Base-by-base conservation (phyloP, 2,888 invertebrate species). In the Tribolium freemani region DNA sequence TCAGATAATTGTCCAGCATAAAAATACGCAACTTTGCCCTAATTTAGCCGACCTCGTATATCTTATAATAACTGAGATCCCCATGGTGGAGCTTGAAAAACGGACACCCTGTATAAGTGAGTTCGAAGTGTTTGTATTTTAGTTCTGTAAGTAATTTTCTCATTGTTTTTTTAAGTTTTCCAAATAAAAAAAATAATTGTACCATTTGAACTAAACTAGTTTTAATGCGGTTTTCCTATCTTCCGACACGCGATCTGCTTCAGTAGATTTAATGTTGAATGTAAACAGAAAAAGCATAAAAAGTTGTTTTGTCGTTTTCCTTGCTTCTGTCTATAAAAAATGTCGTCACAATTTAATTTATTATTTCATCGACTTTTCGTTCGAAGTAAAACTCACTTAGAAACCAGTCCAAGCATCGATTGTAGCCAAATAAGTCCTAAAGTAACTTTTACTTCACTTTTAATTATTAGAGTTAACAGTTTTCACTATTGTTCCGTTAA, bases 401-500 rank as follows among this genome's bases (percentile, higher is more conserved):
- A 38, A 38, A 38, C 38, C n/a, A 8, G 38, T n/a, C 16, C 51
- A 13, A 51, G 51, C 51, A 51, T 51, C 38, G 38, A 38, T 38
- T 38, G 38, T 38, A 38, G 5, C 38, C 38, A 38, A 56, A 56
- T 56, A 56, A 56, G 56, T 56, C 31, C 56, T 13, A n/a, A 44
- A 26, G 64, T 64, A 53, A 50, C 64, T 64, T 64, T 64, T 64
- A 64, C 64, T 64, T 64, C 51, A 64, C 30, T 53, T 64, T 44
- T 53, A 64, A 64, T 64, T 64, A 64, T 63, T 38, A 63, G 51
- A 63, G 44, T 58, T 44, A 58, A 20, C 60, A 51, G 38, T 13
- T 64, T 64, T 64, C 53, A 64, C 64, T 44, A 53, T 64, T 64
- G 64, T 64, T 51, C 60, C n/a, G 48, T 48, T 60, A 46, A 63